Base-by-base conservation (phyloP, 2,113 vertebrate species). In the Marmota monax region DNA sequence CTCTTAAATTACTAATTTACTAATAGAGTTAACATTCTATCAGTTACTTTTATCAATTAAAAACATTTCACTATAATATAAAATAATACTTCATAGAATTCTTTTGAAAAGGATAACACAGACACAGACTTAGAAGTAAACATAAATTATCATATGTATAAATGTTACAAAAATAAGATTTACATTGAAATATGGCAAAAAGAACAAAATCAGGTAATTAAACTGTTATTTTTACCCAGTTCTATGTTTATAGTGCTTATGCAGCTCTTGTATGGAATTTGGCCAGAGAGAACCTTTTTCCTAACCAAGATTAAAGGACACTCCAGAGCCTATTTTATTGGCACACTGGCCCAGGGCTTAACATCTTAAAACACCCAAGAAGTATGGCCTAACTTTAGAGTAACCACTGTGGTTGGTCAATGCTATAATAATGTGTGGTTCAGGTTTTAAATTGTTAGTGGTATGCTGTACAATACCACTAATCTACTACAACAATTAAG, bases 1-100 rank as follows among this genome's bases (percentile, higher is more conserved):
- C 72, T 90, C 84, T 88, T 42, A 90, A 92, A 94, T 78, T 80
- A 91, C 17, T 90, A 88, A 84, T 93, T 88, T 96, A 88, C 53
- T 84, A 27, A 32, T 84, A 51, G 18, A 65, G 16, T 72, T 84
- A 96, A 91, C 56, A 97, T 29, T 74, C 65, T 73, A 79, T 90
- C 63, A 84, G 84, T 17, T 76, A 56, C 22, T 61, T 61, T 9
- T 61, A 94, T 9, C 78, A 85, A 7, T 56, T 76, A 65, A 93
- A 96, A 95, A 84, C 2, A 78, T 84, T 95, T 74, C 11, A 84
- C 37, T 14, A 45, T 63, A 87, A 78, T 83, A 92, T 18, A 74
- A 87, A 93, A 84, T 74, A 84, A 79, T 84, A 79, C n/a, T 78
- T 67, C 27, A 67, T 22, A 18, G 34, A 93, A 82, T 93, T 93